phyloP scores from a whole-genome alignment of 2,113 vertebrate species.

The Talpa occidentalis region DNA sequence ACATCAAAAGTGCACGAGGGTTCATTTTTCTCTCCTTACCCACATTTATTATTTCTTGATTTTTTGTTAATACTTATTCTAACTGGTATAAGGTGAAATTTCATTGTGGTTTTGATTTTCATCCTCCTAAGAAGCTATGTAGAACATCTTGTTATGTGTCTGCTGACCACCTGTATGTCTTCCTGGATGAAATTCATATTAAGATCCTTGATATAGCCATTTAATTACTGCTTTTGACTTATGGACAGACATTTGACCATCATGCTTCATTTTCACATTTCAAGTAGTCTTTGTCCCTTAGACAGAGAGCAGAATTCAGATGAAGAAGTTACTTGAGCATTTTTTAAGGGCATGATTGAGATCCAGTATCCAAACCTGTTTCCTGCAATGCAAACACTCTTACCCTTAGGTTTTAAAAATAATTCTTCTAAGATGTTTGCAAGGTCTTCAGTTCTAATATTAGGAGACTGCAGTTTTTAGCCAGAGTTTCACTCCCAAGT shows the following conservation, averaged over 20 bases:
- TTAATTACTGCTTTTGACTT: not conserved
- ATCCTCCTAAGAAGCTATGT: too few relatives aligned
- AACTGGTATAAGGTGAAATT: too few relatives aligned
- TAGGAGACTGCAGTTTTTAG: not conserved
- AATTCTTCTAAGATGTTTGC: not conserved
- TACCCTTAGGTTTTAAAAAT: not conserved
- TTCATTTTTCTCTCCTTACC: not conserved
- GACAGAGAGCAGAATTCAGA: conserved; percentile 16
- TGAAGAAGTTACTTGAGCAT: not conserved
- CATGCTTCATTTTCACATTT: conserved; percentile 39
- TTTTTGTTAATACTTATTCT: too few relatives aligned
- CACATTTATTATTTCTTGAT: not conserved
- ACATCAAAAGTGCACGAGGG: not conserved
- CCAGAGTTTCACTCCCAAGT: not conserved
- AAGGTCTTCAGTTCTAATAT: not conserved
- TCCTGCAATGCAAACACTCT: not conserved
- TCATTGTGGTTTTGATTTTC: too few relatives aligned
- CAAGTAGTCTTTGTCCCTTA: not conserved
- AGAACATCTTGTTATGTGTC: too few relatives aligned
- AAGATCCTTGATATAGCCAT: not conserved
- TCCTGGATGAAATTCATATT: too few relatives aligned
- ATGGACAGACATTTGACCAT: not conserved
- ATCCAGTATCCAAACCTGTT: too few relatives aligned
- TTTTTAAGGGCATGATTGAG: too few relatives aligned
- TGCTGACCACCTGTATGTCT: too few relatives aligned